Percentiles rank a stretch among this genome's conserved stretches.
These are phyloP conservation scores for Orthonevra nobilis DNA, from an alignment of 2,888 invertebrate species.

Conservation along the genomic window DNA sequence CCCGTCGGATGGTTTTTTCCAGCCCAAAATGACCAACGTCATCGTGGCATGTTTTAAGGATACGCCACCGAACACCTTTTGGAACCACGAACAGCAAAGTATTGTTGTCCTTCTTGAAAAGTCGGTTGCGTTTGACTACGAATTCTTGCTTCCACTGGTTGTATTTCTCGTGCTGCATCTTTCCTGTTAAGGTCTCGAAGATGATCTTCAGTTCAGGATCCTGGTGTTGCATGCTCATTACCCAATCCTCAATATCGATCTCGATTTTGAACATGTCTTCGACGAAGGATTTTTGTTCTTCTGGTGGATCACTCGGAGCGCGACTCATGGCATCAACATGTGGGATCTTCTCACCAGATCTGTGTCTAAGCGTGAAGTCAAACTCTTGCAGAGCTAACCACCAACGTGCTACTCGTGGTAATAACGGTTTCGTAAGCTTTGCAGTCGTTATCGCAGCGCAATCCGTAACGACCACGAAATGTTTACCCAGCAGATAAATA, in stretches of 20 bases:
- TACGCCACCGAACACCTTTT: slow-evolving; percentile 5
- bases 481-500: neutral
- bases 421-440: slow-evolving; percentile 1
- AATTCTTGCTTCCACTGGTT: slow-evolving; percentile 1
- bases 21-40: slow-evolving; percentile 18
- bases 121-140: neutral
- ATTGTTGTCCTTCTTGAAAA: neutral
- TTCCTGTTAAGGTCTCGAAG: neutral
- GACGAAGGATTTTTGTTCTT: neutral
- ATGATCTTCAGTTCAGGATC: slow-evolving; percentile 6
- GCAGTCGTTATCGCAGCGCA: slow-evolving; percentile 3
- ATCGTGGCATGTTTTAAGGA: slow-evolving; percentile 9
- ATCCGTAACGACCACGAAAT: slow-evolving; percentile 12
- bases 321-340: slow-evolving; percentile 13
- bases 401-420: slow-evolving; percentile 12
- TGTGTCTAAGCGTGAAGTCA: slow-evolving; percentile 1
- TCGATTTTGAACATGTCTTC: slow-evolving; percentile 1
- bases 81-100: slow-evolving; percentile 8
- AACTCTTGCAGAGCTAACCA: slow-evolving; percentile 12
- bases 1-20: neutral
- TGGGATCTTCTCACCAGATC: neutral
- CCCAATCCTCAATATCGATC: slow-evolving; percentile 2
- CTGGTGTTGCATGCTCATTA: slow-evolving; percentile 8
- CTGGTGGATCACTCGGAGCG: neutral
- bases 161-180: neutral